Percentiles rank a stretch among this genome's conserved stretches.
Conservation (phyloP, 2,888 invertebrate species). For the Mesoligia furuncula region DNA sequence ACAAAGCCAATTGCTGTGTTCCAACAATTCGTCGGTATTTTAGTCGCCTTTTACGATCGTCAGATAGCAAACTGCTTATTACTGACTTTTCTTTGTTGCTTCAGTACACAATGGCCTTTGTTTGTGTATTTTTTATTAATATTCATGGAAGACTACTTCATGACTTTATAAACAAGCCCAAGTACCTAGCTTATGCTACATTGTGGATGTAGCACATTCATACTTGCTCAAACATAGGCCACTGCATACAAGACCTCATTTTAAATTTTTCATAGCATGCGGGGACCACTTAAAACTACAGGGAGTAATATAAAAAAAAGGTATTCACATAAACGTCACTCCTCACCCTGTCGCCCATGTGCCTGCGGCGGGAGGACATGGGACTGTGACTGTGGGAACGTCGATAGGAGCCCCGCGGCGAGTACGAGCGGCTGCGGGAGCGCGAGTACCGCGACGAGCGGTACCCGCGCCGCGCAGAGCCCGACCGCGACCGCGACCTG, state of each 20-base stretch:
- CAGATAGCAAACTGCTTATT: slow-evolving; percentile 37
- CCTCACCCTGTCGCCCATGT: slow-evolving; percentile 93
- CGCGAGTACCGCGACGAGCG: slow-evolving; percentile 91
- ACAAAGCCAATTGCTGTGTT: slow-evolving; percentile 40
- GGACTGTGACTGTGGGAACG: slow-evolving; percentile 94
- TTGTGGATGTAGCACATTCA: background rate
- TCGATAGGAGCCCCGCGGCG: slow-evolving; percentile 91
- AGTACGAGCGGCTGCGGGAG: slow-evolving; percentile 92
- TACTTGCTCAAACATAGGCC: slow-evolving; percentile 39
- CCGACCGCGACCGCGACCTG: slow-evolving; percentile 91
- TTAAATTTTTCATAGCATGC: slow-evolving; percentile 23
- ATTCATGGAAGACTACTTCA: slow-evolving; percentile 8
- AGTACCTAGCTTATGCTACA: background rate
- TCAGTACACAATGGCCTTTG: slow-evolving; percentile 56
- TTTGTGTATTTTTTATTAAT: slow-evolving; percentile 30
- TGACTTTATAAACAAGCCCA: background rate
- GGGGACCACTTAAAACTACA: slow-evolving; percentile 58
- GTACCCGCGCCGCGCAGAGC: slow-evolving; percentile 87
- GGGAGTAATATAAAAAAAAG: slow-evolving; percentile 63
- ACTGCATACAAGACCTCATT: slow-evolving; percentile 35
- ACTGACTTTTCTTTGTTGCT: slow-evolving; percentile 33
- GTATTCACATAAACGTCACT: slow-evolving; percentile 71
- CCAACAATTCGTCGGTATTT: background rate
- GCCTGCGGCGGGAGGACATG: slow-evolving; percentile 95
- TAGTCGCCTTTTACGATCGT: slow-evolving; percentile 14